These are phyloP conservation scores for Dryobates pubescens DNA, from an alignment of 2,797 vertebrate species.

Conservation along the genomic window DNA sequence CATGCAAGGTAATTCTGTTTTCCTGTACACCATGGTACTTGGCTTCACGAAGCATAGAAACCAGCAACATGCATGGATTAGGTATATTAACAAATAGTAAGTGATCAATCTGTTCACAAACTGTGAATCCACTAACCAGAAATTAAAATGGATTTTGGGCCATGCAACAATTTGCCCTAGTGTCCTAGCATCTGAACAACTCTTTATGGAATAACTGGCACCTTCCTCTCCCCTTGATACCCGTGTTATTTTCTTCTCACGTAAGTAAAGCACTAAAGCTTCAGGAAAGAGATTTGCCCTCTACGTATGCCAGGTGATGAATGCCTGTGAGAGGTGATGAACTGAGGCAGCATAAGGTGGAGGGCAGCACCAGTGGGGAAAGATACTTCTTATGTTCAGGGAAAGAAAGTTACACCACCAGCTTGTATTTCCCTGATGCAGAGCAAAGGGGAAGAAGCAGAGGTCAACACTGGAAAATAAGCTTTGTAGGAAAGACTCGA, in stretches of 20 bases:
- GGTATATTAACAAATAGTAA: slow-evolving; percentile 46
- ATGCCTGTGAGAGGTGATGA: not conserved
- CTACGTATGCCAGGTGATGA: not conserved
- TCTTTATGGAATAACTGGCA: not conserved
- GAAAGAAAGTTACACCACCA: not conserved
- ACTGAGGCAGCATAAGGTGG: not conserved
- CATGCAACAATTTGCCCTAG: not conserved
- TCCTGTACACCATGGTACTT: not conserved
- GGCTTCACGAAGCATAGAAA: not conserved
- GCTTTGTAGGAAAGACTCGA: not conserved
- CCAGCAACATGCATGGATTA: slow-evolving; percentile 2
- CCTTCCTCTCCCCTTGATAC: not conserved
- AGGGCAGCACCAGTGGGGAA: not conserved
- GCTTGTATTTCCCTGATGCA: not conserved
- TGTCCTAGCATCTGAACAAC: not conserved
- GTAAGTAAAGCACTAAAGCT: not conserved
- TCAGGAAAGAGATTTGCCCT: not conserved
- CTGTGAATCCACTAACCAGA: slow-evolving; percentile 29
- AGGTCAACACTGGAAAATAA: not conserved
- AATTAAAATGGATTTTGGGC: not conserved
- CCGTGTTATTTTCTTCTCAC: not conserved
- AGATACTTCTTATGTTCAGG: not conserved
- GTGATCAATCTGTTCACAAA: slow-evolving; percentile 42
- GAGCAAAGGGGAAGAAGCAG: not conserved
- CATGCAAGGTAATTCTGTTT: slow-evolving; percentile 65